Conservation (phyloP, 2,797 vertebrate genomes). For the Meriones psammophilus region DNA sequence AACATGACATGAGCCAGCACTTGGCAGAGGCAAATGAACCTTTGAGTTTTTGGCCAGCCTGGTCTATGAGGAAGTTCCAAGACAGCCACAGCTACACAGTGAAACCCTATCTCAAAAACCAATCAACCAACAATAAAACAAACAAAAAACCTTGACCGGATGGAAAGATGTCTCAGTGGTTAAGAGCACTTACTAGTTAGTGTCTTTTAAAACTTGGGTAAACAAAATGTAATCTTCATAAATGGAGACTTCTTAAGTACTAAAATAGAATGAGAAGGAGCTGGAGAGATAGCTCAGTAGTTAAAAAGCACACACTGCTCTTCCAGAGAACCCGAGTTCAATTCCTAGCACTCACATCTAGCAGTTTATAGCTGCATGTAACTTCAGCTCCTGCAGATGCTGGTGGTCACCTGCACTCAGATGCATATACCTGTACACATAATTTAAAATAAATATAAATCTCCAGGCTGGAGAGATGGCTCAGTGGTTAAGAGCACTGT, state of each 20-base stretch:
- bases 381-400: background rate
- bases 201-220: slow-evolving; percentile 18
- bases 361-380: background rate
- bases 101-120: background rate
- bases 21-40: background rate
- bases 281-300: background rate
- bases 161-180: background rate
- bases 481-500: no score
- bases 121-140: background rate
- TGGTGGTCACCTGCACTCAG: background rate
- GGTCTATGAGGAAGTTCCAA: background rate
- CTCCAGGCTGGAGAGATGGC: no score
- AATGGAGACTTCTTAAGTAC: background rate
- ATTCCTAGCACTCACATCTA: background rate
- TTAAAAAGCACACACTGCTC: background rate
- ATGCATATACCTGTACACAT: background rate
- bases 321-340: background rate
- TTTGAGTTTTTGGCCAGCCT: background rate
- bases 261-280: background rate
- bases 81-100: background rate
- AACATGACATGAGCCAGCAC: slow-evolving; percentile 18
- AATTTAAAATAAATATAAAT: background rate
- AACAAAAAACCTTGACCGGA: background rate
- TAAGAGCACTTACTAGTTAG: background rate
- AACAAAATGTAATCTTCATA: slow-evolving; percentile 3